These are phyloP conservation scores for Brachirus orientalis DNA, from an alignment of 2,113 vertebrate genomes.

Conservation along the genomic window DNA sequence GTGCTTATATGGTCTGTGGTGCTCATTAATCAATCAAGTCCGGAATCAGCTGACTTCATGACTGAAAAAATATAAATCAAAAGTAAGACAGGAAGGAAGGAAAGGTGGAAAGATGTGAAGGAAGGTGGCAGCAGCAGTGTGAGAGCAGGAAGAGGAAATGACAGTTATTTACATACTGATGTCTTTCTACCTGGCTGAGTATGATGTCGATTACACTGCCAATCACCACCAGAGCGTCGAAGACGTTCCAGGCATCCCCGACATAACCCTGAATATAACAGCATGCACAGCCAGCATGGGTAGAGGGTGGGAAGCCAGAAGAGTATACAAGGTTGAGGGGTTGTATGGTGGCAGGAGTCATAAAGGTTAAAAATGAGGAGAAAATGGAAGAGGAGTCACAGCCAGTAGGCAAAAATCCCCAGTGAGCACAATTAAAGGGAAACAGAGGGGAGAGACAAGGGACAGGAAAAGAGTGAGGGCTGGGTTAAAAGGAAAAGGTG, in stretches of 20 bases:
- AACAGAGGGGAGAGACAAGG: constrained; percentile 7
- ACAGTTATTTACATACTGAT: constrained; percentile 82
- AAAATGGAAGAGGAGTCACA: constrained; percentile 11
- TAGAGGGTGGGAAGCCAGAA: constrained; percentile 40
- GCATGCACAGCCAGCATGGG: constrained; percentile 79
- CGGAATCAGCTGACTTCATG: constrained; percentile 12
- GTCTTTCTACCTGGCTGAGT: constrained; percentile 96
- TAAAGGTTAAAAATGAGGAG: constrained; percentile 12
- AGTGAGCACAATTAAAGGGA: neutral
- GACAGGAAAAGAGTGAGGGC: constrained; percentile 22
- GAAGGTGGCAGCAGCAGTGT: constrained; percentile 24
- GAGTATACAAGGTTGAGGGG: constrained; percentile 21
- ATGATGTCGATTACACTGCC: constrained; percentile 99
- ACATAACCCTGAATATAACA: constrained; percentile 95
- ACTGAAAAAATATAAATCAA: constrained; percentile 27
- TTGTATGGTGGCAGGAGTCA: constrained; percentile 16
- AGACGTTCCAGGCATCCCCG: constrained; percentile 98
- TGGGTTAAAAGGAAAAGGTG: constrained; percentile 18
- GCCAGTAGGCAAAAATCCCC: constrained; percentile 2
- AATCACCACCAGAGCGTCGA: constrained; percentile 99
- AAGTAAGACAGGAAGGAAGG: constrained; percentile 35
- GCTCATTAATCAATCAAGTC: constrained; percentile 22
- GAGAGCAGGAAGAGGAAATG: constrained; percentile 50
- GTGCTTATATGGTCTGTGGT: constrained; percentile 27
- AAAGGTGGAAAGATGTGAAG: constrained; percentile 17